Evolutionary conservation across 2,113 vertebrate genomes (phyloP).

Genomic region (Asarcornis scutulata): DNA sequence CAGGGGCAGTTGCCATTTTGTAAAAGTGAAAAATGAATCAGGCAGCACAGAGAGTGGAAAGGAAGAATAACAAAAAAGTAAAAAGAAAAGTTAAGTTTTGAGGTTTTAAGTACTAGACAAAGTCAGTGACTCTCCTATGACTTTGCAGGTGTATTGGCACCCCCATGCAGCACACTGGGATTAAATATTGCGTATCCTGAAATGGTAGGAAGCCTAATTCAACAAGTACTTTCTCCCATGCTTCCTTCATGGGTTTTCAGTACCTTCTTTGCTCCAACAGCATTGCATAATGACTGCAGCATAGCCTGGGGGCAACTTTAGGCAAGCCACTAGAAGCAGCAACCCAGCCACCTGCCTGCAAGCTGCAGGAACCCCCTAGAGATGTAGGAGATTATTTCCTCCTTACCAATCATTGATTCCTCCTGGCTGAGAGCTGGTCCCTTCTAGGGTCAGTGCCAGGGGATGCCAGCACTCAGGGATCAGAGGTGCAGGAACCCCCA

Average conservation of each 20-base stretch:
- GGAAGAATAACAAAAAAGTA: not conserved
- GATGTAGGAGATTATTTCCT: fast-evolving
- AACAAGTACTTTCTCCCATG: not conserved
- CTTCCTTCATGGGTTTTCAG: not conserved
- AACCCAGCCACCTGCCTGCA: not conserved
- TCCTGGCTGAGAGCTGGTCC: not conserved
- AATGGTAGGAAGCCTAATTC: not conserved
- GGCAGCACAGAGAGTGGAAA: not conserved
- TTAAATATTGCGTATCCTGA: not conserved
- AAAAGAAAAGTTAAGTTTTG: not conserved
- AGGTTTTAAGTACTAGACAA: not conserved
- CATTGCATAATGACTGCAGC: not conserved
- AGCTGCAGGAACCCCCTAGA: not conserved
- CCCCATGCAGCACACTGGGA: not conserved
- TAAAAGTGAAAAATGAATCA: not conserved
- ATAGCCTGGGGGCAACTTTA: not conserved
- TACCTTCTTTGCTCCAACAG: not conserved
- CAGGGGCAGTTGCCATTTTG: not conserved
- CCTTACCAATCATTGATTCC: not conserved
- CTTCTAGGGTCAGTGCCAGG: not conserved
- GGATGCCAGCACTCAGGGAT: not conserved
- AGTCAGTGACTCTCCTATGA: not conserved
- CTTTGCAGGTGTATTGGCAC: not conserved
- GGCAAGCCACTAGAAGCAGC: not conserved
- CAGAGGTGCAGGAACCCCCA: fast-evolving